Evolutionary conservation across 2,797 vertebrate genomes (phyloP), one percentile per base, ranked within the genome.

Genomic region (Macroramphosus scolopax): DNA sequence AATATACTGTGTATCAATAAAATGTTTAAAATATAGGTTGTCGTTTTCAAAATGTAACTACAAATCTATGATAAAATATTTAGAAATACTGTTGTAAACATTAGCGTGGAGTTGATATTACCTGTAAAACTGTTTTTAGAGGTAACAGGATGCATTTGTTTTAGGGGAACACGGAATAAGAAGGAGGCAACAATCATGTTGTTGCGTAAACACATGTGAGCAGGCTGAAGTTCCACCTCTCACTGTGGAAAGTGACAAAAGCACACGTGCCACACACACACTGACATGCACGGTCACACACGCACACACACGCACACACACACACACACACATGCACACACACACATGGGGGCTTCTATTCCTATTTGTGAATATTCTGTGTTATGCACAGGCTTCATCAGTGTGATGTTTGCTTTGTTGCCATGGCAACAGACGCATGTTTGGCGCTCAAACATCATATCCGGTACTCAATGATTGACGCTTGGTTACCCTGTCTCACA

Each of bases 341-440:
- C 13, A 39, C 12, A 52, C 4, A 44, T 11, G 45, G 3, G n/a
- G 46, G 15, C 30, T 26, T 38, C 48, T 50, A 40, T 68, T 77
- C 77, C 53, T 74, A 65, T 73, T 70, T 77, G 64, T 68, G 61
- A 83, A 63, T 78, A 68, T 69, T 81, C 67, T 51, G 45, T 62
- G 61, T 72, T 80, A 61, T 78, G 63, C 51, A 70, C 57, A 49
- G 66, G 57, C 61, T 63, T 56, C 73, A 68, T 63, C 20, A 46
- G 40, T 68, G 59, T 49, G 75, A 78, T 87, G 87, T 88, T 87
- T 89, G 84, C 82, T 81, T 69, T 83, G 84, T 88, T 85, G 72
- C 85, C 87, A 87, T 87, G 76, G 86, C 83, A 89, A 87, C 85
- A 82, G 78, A 75, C 80, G 18, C 20, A 3, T 22, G n/a, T 75